phyloP scores from a whole-genome alignment of 2,797 vertebrate genomes.

The Sebastes umbrosus region DNA sequence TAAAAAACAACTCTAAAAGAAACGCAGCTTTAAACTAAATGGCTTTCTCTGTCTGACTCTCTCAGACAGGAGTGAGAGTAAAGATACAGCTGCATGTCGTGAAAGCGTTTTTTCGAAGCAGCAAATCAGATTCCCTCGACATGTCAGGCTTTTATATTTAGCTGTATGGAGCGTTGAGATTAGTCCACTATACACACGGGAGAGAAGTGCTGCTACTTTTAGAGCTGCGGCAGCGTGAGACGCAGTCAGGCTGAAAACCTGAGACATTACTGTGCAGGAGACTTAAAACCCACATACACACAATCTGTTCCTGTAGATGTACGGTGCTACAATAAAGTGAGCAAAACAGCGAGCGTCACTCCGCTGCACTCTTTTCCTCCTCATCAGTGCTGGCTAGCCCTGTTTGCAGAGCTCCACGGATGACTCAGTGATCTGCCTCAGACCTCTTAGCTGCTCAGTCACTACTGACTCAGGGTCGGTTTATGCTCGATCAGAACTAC shows the following conservation, averaged over 20 bases:
- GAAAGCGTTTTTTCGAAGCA: not conserved
- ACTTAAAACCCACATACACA: not conserved
- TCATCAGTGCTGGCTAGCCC: not conserved
- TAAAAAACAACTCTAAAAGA: not conserved
- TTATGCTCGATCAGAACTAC: too few relatives aligned
- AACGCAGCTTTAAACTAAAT: not conserved
- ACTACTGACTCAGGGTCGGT: too few relatives aligned
- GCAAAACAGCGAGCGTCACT: not conserved
- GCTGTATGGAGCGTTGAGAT: not conserved
- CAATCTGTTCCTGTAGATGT: not conserved
- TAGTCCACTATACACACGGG: not conserved
- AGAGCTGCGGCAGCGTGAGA: not conserved
- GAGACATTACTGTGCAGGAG: not conserved
- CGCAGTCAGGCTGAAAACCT: conserved; percentile 1
- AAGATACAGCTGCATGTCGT: not conserved
- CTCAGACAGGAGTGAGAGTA: not conserved
- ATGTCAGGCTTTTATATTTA: conserved; percentile 21
- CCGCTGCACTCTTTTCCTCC: not conserved
- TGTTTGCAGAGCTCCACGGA: too few relatives aligned
- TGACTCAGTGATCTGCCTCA: too few relatives aligned
- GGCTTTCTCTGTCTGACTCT: not conserved
- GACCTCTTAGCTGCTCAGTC: too few relatives aligned
- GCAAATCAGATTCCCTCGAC: not conserved
- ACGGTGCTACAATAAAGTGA: not conserved
- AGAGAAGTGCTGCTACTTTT: conserved; percentile 1